Percentiles rank a stretch among this genome's conserved stretches.
Evolutionary conservation across 2,888 invertebrate species (phyloP).

Genomic region (Lamellibrachia satsuma): DNA sequence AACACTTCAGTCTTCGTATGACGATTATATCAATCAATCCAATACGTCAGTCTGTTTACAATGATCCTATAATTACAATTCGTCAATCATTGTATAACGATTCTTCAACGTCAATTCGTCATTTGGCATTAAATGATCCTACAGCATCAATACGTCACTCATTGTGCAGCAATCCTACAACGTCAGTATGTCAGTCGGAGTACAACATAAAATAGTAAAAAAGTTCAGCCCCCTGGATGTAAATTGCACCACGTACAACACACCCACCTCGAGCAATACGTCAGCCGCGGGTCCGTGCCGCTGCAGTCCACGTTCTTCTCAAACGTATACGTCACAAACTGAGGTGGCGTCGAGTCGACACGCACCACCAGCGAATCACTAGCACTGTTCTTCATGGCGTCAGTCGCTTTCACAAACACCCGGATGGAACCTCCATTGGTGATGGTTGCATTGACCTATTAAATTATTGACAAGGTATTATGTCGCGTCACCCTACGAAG

Average conservation of each 20-base stretch:
- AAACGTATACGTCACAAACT: not conserved
- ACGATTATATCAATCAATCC: not conserved
- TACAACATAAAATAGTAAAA: no score
- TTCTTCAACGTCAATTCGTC: not conserved
- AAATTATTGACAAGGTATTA: not conserved
- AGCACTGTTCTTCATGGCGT: slow-evolving; percentile 9
- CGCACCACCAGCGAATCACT: not conserved
- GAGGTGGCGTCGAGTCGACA: not conserved
- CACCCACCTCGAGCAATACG: not conserved
- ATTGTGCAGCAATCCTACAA: not conserved
- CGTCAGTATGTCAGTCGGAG: not conserved
- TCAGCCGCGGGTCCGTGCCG: not conserved
- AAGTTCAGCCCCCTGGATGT: no score
- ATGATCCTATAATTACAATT: no score
- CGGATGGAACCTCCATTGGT: not conserved
- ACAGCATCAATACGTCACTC: not conserved
- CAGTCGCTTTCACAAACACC: slow-evolving; percentile 21
- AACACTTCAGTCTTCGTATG: no score
- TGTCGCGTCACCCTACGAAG: not conserved
- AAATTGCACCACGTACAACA: not conserved
- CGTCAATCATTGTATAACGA: no score
- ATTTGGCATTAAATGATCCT: not conserved
- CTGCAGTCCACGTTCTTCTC: not conserved
- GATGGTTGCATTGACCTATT: not conserved
- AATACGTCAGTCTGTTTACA: not conserved